A percentile compares a stretch with the other conserved stretches of the same genome.
These are phyloP conservation scores for Molorchus minor DNA, from an alignment of 2,888 invertebrate species.

Conservation along the genomic window DNA sequence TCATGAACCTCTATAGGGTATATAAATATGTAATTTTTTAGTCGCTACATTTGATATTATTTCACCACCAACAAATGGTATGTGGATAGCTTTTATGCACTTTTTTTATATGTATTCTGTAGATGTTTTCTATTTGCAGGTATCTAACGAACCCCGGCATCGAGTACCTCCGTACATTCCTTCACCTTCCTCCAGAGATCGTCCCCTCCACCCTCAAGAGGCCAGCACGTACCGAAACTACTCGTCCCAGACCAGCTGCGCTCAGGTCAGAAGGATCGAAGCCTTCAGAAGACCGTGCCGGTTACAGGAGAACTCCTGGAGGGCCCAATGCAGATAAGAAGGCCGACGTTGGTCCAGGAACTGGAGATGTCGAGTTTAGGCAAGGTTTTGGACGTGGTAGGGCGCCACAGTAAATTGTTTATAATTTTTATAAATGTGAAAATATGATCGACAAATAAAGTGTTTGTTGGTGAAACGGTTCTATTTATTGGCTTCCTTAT, in stretches of 20 bases:
- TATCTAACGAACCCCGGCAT: constrained; percentile 99
- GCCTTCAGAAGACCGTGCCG: constrained; percentile 83
- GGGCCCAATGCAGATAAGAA: constrained; percentile 82
- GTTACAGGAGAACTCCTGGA: constrained; percentile 82
- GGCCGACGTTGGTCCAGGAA: constrained; percentile 96
- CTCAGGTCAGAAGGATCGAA: constrained; percentile 75
- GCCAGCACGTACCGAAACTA: constrained; percentile 85
- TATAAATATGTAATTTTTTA: no score
- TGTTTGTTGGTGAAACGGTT: constrained; percentile 10
- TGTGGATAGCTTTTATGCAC: no score
- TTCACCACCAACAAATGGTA: no score
- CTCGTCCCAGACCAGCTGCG: constrained; percentile 78
- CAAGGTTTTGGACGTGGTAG: constrained; percentile 84
- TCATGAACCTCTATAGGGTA: no score
- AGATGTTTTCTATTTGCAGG: constrained; percentile 60
- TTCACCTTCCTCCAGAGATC: constrained; percentile 98
- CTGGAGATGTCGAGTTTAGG: constrained; percentile 88
- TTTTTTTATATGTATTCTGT: no score
- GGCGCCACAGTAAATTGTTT: constrained; percentile 65
- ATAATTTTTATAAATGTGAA: constrained; percentile 18
- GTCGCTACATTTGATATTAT: no score
- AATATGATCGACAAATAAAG: constrained; percentile 16
- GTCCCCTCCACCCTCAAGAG: constrained; percentile 97
- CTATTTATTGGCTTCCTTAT: background rate
- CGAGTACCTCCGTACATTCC: constrained; percentile 91